Evolutionary conservation across 92 coral and sea anemone genomes (phyloP).

Genomic region (Parazoanthus darwini): DNA sequence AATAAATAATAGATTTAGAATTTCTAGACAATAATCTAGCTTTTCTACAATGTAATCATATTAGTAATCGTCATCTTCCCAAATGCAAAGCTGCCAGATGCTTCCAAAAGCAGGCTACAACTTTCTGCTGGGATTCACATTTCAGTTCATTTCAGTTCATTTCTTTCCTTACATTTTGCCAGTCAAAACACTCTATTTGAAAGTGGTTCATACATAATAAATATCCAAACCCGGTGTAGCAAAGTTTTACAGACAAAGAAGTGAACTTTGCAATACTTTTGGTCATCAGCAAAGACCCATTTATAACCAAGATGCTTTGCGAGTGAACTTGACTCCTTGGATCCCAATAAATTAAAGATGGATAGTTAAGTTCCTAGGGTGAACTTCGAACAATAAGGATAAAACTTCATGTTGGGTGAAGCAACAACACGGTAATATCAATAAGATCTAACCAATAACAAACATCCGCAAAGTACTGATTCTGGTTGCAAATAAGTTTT

Average conservation of each 20-base stretch:
- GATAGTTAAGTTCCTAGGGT: too few relatives aligned
- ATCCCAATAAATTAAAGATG: too few relatives aligned
- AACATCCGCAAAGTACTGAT: too few relatives aligned
- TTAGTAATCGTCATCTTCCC: not conserved
- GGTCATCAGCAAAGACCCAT: not conserved
- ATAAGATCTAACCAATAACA: too few relatives aligned
- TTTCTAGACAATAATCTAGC: not conserved
- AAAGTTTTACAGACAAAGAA: too few relatives aligned
- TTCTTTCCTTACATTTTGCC: not conserved
- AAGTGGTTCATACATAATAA: not conserved
- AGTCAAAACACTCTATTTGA: not conserved
- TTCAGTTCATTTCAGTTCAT: too few relatives aligned
- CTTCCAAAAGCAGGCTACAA: not conserved
- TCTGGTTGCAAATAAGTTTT: too few relatives aligned
- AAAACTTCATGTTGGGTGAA: too few relatives aligned
- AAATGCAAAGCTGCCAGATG: not conserved
- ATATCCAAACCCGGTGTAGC: not conserved
- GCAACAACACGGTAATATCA: too few relatives aligned
- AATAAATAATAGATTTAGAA: conserved; percentile 10
- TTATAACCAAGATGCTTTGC: too few relatives aligned
- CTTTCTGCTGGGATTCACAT: not conserved
- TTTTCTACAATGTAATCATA: not conserved
- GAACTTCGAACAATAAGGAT: too few relatives aligned
- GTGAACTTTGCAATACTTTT: not conserved
- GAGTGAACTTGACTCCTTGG: too few relatives aligned